Base-by-base conservation (phyloP, 2,797 vertebrate species). In the Rhodeus uyekii region DNA sequence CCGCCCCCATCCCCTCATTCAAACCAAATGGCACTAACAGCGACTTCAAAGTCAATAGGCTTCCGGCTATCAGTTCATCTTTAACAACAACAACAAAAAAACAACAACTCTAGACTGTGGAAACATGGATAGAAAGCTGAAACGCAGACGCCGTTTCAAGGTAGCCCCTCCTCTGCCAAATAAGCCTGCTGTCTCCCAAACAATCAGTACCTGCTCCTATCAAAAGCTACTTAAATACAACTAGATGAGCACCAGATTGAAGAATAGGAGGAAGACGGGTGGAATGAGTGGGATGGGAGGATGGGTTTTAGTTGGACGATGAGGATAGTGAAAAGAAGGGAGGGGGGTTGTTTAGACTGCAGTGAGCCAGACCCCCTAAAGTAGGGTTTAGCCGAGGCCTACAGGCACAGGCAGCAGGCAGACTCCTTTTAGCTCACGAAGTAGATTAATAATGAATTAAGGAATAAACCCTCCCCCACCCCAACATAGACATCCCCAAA, bases 361-460 rank as follows among this genome's bases (percentile, higher is more conserved):
- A 90, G 81, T 14, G 42, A 84, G 88, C 80, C 83, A 46, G 86
- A 89, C 80, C 77, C 87, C 91, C 90, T 89, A 90, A 91, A 92
- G 87, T 89, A 82, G 89, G 90, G 86, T 94, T 92, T 91, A 90
- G 88, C 55, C 53, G 82, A 80, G 85, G 83, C 89, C 90, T 82
- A 73, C 78, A 84, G 84, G 71, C 86, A 83, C 85, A 34, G 88
- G 78, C 87, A 89, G 86, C 89, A 82, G 86, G 87, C 78, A 88
- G 84, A 82, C 87, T 87, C 87, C 89, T 91, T 88, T 93, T 94
- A 93, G 89, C 90, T 90, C 91, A 87, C 82, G 88, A 93, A 91
- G 90, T 91, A 84, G 94, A 95, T 95, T 95, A 95, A 95, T 95
- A 95, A 95, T 95, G 90, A 94, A 95, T 95, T 92, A 94, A 89